phyloP scores from a whole-genome alignment of 2,113 vertebrate species.

The Triplophysa rosa region DNA sequence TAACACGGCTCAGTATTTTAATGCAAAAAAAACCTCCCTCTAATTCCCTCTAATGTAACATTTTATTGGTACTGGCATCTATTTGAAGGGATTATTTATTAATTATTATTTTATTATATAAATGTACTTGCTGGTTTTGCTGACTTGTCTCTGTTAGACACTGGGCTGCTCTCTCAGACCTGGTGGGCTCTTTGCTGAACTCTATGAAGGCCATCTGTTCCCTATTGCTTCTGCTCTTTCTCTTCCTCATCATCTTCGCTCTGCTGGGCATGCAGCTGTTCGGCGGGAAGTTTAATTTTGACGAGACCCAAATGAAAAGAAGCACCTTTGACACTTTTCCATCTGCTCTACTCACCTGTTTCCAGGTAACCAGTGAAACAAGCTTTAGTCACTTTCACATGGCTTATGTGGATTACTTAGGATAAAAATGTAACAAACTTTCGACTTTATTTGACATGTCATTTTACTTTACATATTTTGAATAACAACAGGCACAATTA shows the following conservation, averaged over 20 bases:
- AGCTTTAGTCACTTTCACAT: background rate
- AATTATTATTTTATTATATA: background rate
- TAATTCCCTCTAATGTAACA: too few relatives aligned
- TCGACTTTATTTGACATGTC: too few relatives aligned
- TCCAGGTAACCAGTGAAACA: conserved; percentile 75
- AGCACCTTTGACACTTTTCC: conserved; percentile 96
- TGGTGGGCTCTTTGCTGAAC: conserved; percentile 90
- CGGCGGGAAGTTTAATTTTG: conserved; percentile 94
- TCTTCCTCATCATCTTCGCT: conserved; percentile 97
- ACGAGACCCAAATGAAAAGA: conserved; percentile 92
- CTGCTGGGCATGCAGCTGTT: conserved; percentile 97
- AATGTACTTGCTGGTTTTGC: background rate
- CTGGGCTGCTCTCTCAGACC: conserved; percentile 92
- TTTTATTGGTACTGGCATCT: too few relatives aligned
- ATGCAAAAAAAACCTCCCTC: too few relatives aligned
- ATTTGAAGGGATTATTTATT: too few relatives aligned
- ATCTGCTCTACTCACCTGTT: conserved; percentile 88
- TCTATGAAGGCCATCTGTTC: conserved; percentile 98
- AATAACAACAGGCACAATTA: too few relatives aligned
- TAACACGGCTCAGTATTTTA: too few relatives aligned
- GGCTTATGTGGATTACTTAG: background rate
- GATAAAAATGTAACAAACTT: too few relatives aligned
- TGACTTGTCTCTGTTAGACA: conserved; percentile 72
- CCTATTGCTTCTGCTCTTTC: conserved; percentile 90
- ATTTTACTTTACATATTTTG: too few relatives aligned